Percentiles rank a stretch among this genome's conserved stretches.
Evolutionary conservation across 30 jellyfish, hydroid and myxozoan genomes (phyloP).

Genomic region (Cassiopea xamachana): DNA sequence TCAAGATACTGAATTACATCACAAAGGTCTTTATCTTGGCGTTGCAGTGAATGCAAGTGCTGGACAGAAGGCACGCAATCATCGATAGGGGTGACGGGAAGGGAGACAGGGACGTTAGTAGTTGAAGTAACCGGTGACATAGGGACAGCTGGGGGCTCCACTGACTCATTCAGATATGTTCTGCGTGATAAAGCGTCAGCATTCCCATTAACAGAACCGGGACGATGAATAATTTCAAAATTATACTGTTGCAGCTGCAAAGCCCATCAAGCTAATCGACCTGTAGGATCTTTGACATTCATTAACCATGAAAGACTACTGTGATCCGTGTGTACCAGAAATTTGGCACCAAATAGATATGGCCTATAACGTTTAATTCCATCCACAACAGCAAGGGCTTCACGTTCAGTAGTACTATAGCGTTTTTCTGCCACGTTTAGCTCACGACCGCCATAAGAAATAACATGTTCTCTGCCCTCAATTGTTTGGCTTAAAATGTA

Average conservation of each 20-base stretch:
- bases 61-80: neutral
- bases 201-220: slow-evolving; percentile 18
- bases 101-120: neutral
- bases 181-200: slow-evolving; percentile 46
- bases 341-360: slow-evolving; percentile 25
- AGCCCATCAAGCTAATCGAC: slow-evolving; percentile 21
- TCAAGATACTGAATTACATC: slow-evolving; percentile 21
- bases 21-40: slow-evolving; percentile 24
- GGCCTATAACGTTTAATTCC: slow-evolving; percentile 59
- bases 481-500: slow-evolving; percentile 29
- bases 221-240: slow-evolving; percentile 50
- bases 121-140: neutral
- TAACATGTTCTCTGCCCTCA: slow-evolving; percentile 40
- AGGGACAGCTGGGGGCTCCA: neutral
- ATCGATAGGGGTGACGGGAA: slow-evolving; percentile 1
- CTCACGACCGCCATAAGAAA: slow-evolving; percentile 66
- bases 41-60: neutral
- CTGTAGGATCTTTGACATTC: slow-evolving; percentile 49
- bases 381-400: slow-evolving; percentile 64
- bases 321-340: slow-evolving; percentile 49
- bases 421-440: slow-evolving; percentile 16
- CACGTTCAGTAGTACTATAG: slow-evolving; percentile 55
- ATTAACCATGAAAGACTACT: slow-evolving; percentile 29
- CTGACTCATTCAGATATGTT: neutral
- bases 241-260: slow-evolving; percentile 32